Conservation (phyloP, 2,113 vertebrate species). For the Sander lucioperca region DNA sequence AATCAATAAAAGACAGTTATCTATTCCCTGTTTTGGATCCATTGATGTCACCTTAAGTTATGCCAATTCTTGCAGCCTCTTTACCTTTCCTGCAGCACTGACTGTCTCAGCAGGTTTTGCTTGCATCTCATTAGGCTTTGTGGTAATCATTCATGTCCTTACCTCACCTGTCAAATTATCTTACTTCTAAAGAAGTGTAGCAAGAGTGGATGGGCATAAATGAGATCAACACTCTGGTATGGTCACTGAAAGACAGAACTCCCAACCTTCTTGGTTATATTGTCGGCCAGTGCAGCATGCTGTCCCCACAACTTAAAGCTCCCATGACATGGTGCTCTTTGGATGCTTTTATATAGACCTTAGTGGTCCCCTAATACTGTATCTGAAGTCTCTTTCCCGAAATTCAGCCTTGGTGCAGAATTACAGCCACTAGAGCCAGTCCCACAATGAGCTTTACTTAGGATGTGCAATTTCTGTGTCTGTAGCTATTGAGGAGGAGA, state of each 20-base stretch:
- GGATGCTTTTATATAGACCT: too few relatives aligned
- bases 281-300: neutral
- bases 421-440: too few relatives aligned
- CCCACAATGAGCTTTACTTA: too few relatives aligned
- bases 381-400: too few relatives aligned
- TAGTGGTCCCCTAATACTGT: too few relatives aligned
- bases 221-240: neutral
- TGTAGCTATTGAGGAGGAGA: too few relatives aligned
- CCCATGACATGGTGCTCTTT: too few relatives aligned
- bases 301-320: neutral
- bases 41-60: conserved; percentile 38
- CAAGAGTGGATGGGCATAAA: conserved; percentile 3
- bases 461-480: too few relatives aligned
- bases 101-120: conserved; percentile 63
- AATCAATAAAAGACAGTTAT: conserved; percentile 51
- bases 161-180: conserved; percentile 44
- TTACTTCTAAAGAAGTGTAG: conserved; percentile 6
- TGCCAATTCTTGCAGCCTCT: conserved; percentile 25
- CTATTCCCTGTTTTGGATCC: conserved; percentile 47
- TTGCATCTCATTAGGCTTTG: conserved; percentile 64
- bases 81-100: conserved; percentile 59
- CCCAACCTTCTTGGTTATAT: neutral
- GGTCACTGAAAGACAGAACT: conserved; percentile 3
- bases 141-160: conserved; percentile 6
- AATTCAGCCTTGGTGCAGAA: too few relatives aligned